Evolutionary conservation across 2,797 vertebrate species (phyloP).

Genomic region (Anabas testudineus): DNA sequence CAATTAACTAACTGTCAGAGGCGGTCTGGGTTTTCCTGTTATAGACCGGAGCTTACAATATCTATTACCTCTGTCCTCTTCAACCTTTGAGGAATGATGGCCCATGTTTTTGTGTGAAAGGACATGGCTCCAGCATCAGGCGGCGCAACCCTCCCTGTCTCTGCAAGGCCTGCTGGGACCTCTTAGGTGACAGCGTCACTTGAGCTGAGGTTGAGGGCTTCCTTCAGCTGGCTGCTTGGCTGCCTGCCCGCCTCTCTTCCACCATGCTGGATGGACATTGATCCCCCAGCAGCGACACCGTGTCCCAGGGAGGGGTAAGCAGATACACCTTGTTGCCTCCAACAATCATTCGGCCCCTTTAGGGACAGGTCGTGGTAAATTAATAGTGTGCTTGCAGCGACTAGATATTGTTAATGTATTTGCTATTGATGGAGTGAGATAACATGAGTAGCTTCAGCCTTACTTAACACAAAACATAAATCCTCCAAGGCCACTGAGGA

Average conservation of each 20-base stretch:
- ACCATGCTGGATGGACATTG: conserved; percentile 86
- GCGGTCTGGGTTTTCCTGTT: conserved; percentile 62
- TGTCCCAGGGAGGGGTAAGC: conserved; percentile 87
- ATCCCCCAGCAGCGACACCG: conserved; percentile 87
- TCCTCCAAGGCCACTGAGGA: conserved; percentile 82
- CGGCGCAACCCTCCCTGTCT: conserved; percentile 75
- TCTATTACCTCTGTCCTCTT: conserved; percentile 79
- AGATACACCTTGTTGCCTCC: conserved; percentile 88
- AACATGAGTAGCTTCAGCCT: conserved; percentile 91
- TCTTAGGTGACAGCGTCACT: conserved; percentile 82
- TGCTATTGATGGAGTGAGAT: conserved; percentile 89
- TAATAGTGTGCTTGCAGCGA: conserved; percentile 89
- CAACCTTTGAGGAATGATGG: conserved; percentile 72
- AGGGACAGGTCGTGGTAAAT: conserved; percentile 90
- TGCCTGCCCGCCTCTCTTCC: conserved; percentile 75
- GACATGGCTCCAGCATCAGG: conserved; percentile 76
- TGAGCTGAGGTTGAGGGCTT: conserved; percentile 75
- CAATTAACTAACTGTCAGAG: conserved; percentile 62
- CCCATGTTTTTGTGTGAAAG: conserved; percentile 70
- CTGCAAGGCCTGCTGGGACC: conserved; percentile 71
- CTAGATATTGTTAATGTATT: conserved; percentile 92
- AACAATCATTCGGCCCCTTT: conserved; percentile 88
- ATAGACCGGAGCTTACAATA: conserved; percentile 64
- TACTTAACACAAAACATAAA: conserved; percentile 92
- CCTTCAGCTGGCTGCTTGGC: conserved; percentile 75